Percentiles rank a stretch among this genome's conserved stretches.
Conservation (phyloP, 2,888 invertebrate species). For the Eremobia ochroleuca region DNA sequence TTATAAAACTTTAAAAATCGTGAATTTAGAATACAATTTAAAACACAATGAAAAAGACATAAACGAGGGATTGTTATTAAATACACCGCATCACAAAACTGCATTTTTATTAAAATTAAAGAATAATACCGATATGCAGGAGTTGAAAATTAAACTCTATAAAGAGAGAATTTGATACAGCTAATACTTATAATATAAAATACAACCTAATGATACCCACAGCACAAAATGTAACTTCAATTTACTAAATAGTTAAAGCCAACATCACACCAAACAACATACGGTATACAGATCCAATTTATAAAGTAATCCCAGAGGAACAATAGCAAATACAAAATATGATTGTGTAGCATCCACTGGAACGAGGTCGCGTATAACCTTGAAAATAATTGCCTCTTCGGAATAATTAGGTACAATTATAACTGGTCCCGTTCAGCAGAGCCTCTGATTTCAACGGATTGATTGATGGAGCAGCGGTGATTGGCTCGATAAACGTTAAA, state of each 20-base stretch:
- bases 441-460: slow-evolving; percentile 45
- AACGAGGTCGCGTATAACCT: slow-evolving; percentile 58
- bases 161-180: background rate
- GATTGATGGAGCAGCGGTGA: slow-evolving; percentile 48
- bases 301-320: slow-evolving; percentile 60
- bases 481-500: slow-evolving; percentile 47
- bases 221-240: slow-evolving; percentile 12
- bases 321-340: slow-evolving; percentile 64
- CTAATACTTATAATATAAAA: slow-evolving; percentile 6
- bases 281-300: slow-evolving; percentile 51
- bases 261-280: slow-evolving; percentile 46
- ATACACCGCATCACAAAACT: background rate
- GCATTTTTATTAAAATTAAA: background rate
- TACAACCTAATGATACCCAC: slow-evolving; percentile 13
- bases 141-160: slow-evolving; percentile 3
- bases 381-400: slow-evolving; percentile 62
- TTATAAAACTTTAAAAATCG: background rate
- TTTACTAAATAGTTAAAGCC: slow-evolving; percentile 49
- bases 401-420: slow-evolving; percentile 63
- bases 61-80: background rate
- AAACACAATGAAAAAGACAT: background rate
- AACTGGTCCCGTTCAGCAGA: slow-evolving; percentile 23
- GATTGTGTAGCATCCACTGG: slow-evolving; percentile 55
- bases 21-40: background rate
- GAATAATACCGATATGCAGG: background rate